Conservation (phyloP, 2,888 invertebrate genomes). For the Coremacera marginata region DNA sequence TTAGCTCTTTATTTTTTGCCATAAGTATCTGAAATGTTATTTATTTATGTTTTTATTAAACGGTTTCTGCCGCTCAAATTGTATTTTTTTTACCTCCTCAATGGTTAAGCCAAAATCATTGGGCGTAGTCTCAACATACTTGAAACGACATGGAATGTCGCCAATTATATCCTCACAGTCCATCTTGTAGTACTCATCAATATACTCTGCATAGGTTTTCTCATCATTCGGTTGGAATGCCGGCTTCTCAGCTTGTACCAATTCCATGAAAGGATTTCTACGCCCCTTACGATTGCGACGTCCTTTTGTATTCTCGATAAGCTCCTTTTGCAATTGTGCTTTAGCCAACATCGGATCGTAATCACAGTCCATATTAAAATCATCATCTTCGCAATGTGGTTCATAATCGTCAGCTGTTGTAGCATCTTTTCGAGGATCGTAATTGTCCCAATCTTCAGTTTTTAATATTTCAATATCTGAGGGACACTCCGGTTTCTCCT, state of each 20-base stretch:
- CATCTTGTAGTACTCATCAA: slow-evolving; percentile 94
- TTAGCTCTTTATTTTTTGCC: slow-evolving; percentile 93
- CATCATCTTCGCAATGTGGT: slow-evolving; percentile 82
- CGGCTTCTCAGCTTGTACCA: slow-evolving; percentile 83
- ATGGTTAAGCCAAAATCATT: slow-evolving; percentile 92
- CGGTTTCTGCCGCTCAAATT: background rate
- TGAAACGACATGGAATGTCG: slow-evolving; percentile 91
- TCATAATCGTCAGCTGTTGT: slow-evolving; percentile 72
- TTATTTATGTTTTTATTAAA: no score
- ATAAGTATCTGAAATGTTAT: slow-evolving; percentile 81
- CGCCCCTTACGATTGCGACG: slow-evolving; percentile 75
- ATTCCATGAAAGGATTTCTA: slow-evolving; percentile 82
- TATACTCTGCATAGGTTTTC: slow-evolving; percentile 84
- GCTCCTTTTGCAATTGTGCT: slow-evolving; percentile 72
- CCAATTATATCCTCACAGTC: slow-evolving; percentile 97
- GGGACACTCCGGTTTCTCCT: slow-evolving; percentile 87
- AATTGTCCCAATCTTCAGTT: slow-evolving; percentile 69
- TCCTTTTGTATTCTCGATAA: slow-evolving; percentile 72
- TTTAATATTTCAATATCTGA: slow-evolving; percentile 75
- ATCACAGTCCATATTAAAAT: slow-evolving; percentile 93
- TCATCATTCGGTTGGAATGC: slow-evolving; percentile 83
- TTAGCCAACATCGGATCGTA: slow-evolving; percentile 74
- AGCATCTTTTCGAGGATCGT: slow-evolving; percentile 74
- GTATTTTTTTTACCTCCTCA: slow-evolving; percentile 80
- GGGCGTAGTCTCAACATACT: slow-evolving; percentile 88